Base-by-base conservation (phyloP, 2,888 invertebrate genomes). In the Dasysyrphus tricinctus region DNA sequence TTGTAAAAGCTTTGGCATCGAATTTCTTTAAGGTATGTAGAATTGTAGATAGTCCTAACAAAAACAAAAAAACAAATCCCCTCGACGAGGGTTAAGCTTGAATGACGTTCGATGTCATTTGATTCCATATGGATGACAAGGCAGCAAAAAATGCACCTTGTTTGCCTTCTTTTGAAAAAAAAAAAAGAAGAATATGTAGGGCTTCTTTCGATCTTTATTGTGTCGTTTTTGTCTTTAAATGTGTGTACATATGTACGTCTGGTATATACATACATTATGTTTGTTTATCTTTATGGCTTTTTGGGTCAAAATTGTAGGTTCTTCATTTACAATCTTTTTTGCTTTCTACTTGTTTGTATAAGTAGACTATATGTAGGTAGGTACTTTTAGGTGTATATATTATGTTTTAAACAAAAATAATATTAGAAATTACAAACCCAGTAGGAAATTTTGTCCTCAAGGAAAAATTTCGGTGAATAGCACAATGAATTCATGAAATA, bases 71-170 rank as follows among this genome's bases (percentile, higher is more conserved):
- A 24, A 54, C 5, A 4, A 14, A 54, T 11, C 12, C 11, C 24
- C 1, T 6, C 51, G 24, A 29, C 12, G 12, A 29, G 24, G 32
- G 32, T 54, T 29, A 24, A 59, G 42, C 29, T 63, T 29, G 9
- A 63, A 44, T 63, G 42, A 63, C 61, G 29, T 63, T 63, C 29
- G 39, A 29, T 63, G 61, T 63, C 42, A 42, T 63, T 14, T 42
- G 29, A 63, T 29, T 24, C 24, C 19, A 29, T 24, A 44, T n/a
- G n/a, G 12, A 63, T 29, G 24, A 42, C 61, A 63, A 29, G 29
- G 34, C 34, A 32, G 9, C 61, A 42, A 39, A 24, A 61, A 61
- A 59, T 59, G 37, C 59, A 59, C 59, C 37, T 39, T 61, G 42
- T 42, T 61, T 42, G 19, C 14, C 24, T 3, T 12, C 12, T 29